phyloP scores from a whole-genome alignment of 2,113 vertebrate species.

The Centropus bengalensis region DNA sequence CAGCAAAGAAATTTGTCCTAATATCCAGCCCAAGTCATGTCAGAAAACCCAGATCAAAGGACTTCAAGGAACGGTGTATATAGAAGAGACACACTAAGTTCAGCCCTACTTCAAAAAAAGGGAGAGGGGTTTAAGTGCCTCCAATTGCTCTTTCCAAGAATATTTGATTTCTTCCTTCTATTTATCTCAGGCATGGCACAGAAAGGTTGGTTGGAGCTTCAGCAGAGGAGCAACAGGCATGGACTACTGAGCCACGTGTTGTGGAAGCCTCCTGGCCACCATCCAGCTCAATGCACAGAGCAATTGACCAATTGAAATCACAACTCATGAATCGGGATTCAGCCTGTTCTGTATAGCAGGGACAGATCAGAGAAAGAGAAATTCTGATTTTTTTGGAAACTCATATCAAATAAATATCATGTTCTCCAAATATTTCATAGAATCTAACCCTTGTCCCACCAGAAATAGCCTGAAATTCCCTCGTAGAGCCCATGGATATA shows the following conservation, averaged over 20 bases:
- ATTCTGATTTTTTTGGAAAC: background rate
- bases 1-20: no score
- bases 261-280: background rate
- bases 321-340: background rate
- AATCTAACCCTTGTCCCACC: background rate
- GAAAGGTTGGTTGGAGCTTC: background rate
- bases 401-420: background rate
- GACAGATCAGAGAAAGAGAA: background rate
- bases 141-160: background rate
- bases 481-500: background rate
- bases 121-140: background rate
- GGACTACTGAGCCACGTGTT: accelerated
- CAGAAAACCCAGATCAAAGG: background rate
- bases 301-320: background rate
- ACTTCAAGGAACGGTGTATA: background rate
- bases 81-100: background rate
- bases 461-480: background rate
- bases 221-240: background rate
- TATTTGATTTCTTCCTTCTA: background rate
- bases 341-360: background rate
- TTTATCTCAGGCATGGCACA: background rate
- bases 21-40: no score
- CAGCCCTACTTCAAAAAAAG: background rate
- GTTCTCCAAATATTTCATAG: background rate
- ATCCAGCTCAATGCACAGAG: background rate